Conservation (phyloP, 2,797 vertebrate genomes). For the Meda fulgida region DNA sequence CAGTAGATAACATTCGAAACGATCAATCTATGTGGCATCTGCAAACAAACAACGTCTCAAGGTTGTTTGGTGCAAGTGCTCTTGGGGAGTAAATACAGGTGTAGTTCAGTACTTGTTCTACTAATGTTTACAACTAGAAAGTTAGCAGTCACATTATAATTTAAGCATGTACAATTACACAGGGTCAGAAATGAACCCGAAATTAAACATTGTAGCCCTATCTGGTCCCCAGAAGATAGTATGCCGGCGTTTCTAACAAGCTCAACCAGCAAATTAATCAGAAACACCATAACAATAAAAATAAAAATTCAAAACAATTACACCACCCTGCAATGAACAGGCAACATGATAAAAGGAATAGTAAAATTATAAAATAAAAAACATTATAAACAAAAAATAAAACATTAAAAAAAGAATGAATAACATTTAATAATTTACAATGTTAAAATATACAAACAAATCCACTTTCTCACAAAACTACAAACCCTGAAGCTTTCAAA, state of each 20-base stretch:
- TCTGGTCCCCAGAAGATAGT: neutral
- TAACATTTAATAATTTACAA: neutral
- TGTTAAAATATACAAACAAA: neutral
- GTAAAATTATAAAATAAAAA: neutral
- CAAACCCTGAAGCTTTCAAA: neutral
- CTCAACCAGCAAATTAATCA: neutral
- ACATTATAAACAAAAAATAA: neutral
- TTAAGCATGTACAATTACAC: neutral
- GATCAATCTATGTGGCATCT: neutral
- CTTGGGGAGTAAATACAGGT: neutral
- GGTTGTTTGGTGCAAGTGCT: neutral
- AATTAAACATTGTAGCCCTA: neutral
- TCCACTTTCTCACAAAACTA: neutral
- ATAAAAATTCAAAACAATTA: neutral
- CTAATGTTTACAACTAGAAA: neutral
- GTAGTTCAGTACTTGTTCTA: neutral
- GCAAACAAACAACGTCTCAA: neutral
- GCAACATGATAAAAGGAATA: neutral
- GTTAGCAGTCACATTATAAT: neutral
- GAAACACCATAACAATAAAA: neutral
- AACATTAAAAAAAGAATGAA: neutral
- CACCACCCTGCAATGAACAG: neutral
- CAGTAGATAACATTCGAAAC: neutral
- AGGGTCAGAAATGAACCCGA: neutral
- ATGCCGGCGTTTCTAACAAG: neutral